Conservation (phyloP, 2,113 vertebrate genomes). For the Centropristis striata region DNA sequence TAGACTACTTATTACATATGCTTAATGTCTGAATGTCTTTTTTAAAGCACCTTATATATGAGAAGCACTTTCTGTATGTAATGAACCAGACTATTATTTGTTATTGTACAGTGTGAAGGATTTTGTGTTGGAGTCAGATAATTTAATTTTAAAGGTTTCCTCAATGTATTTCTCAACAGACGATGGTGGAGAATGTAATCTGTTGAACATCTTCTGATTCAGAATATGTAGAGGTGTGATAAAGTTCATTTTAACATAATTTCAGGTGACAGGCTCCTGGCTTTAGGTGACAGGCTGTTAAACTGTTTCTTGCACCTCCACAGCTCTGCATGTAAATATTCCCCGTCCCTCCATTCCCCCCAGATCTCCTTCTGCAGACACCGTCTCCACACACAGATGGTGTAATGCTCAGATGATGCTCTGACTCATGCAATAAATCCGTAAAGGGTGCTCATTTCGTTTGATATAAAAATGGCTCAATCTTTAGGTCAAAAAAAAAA, state of each 20-base stretch:
- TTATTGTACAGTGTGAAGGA: too few species aligned
- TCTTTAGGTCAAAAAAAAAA: slow-evolving; percentile 41
- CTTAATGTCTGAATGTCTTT: too few species aligned
- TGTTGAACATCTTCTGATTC: neutral
- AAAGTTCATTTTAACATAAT: slow-evolving; percentile 8
- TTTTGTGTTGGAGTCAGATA: too few species aligned
- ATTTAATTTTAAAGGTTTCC: too few species aligned
- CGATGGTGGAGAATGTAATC: neutral
- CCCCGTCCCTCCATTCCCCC: neutral
- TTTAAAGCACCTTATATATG: too few species aligned
- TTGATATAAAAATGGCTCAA: slow-evolving; percentile 18
- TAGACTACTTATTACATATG: too few species aligned
- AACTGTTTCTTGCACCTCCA: neutral
- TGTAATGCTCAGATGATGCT: slow-evolving; percentile 4
- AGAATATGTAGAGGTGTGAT: neutral
- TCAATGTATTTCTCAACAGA: too few species aligned
- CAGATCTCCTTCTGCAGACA: neutral
- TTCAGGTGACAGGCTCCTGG: slow-evolving; percentile 18
- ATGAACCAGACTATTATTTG: too few species aligned
- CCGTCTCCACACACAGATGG: slow-evolving; percentile 15
- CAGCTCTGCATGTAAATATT: slow-evolving; percentile 27
- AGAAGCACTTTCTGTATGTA: too few species aligned
- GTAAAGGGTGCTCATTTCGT: neutral
- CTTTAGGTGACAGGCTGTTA: slow-evolving; percentile 35
- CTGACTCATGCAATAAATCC: slow-evolving; percentile 29